These are phyloP conservation scores for Drosophila flavopinicola DNA, from an alignment of 2,888 invertebrate species.

Conservation along the genomic window DNA sequence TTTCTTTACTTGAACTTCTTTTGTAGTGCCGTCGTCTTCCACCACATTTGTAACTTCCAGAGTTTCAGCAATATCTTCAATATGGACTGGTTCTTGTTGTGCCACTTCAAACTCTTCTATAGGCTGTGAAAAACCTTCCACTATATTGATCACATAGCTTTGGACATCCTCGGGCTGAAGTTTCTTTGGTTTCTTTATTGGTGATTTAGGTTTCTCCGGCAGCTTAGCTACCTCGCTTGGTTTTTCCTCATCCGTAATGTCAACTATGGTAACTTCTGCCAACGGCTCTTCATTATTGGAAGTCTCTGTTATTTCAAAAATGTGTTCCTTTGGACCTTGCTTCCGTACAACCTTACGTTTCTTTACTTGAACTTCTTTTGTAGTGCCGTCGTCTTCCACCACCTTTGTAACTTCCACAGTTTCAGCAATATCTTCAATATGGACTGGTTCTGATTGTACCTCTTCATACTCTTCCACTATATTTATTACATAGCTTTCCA, in stretches of 20 bases:
- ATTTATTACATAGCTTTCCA: too few relatives aligned
- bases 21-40: too few relatives aligned
- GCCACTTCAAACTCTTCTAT: background rate
- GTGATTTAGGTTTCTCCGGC: constrained; percentile 43
- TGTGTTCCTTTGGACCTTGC: constrained; percentile 83
- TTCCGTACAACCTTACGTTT: constrained; percentile 84
- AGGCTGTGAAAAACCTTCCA: constrained; percentile 56
- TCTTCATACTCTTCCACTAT: too few relatives aligned
- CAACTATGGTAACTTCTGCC: too few relatives aligned
- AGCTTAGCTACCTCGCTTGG: too few relatives aligned
- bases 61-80: too few relatives aligned
- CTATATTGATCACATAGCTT: constrained; percentile 65
- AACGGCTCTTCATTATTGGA: too few relatives aligned
- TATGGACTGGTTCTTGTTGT: too few relatives aligned
- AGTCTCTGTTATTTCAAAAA: too few relatives aligned
- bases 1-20: too few relatives aligned
- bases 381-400: constrained; percentile 78
- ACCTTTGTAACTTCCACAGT: constrained; percentile 69
- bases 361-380: constrained; percentile 82
- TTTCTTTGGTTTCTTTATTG: constrained; percentile 59
- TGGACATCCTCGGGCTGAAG: constrained; percentile 62
- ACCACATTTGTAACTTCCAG: too few relatives aligned
- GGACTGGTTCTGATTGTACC: constrained; percentile 46
- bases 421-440: constrained; percentile 62
- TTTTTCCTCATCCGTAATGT: too few relatives aligned